phyloP scores from a whole-genome alignment of 2,113 vertebrate genomes.

The Campylomormyrus numenius region DNA sequence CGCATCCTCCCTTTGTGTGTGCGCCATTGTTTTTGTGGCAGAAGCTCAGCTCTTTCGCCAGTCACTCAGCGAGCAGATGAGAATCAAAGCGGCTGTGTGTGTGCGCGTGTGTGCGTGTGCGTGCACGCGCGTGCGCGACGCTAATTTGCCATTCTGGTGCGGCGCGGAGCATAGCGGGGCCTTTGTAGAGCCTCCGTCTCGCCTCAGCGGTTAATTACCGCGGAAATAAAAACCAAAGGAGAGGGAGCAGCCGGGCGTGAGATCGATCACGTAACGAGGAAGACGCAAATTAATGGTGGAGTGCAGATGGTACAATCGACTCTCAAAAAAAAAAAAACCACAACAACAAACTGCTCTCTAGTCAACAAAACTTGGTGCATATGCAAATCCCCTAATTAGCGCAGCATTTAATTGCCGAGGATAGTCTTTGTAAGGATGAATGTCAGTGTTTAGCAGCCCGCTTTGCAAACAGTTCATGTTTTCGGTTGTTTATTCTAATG shows the following conservation, averaged over 20 bases:
- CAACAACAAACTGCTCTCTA: constrained; percentile 15
- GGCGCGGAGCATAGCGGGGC: not conserved
- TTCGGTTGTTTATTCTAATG: constrained; percentile 18
- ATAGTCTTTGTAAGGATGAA: constrained; percentile 18
- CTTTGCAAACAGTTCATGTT: constrained; percentile 20
- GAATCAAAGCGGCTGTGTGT: not conserved
- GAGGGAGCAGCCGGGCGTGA: not conserved
- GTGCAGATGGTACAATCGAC: constrained; percentile 11
- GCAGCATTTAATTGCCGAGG: constrained; percentile 21
- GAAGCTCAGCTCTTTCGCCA: not conserved
- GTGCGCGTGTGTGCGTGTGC: not conserved
- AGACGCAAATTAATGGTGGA: constrained; percentile 8
- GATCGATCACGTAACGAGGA: constrained; percentile 11
- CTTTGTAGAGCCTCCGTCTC: not conserved
- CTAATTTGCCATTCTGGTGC: constrained; percentile 3
- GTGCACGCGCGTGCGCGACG: not conserved
- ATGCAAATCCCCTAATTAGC: constrained; percentile 28
- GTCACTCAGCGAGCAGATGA: not conserved
- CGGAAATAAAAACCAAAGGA: constrained; percentile 7
- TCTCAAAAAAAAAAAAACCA: constrained; percentile 1
- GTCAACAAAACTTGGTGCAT: constrained; percentile 10
- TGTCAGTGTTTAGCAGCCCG: constrained; percentile 17
- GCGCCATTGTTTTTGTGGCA: not conserved
- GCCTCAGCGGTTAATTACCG: constrained; percentile 16
- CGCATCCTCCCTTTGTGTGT: not conserved